Percentiles rank a stretch among this genome's conserved stretches.
Evolutionary conservation across 2,888 invertebrate genomes (phyloP).

Genomic region (Tipula lateralis): DNA sequence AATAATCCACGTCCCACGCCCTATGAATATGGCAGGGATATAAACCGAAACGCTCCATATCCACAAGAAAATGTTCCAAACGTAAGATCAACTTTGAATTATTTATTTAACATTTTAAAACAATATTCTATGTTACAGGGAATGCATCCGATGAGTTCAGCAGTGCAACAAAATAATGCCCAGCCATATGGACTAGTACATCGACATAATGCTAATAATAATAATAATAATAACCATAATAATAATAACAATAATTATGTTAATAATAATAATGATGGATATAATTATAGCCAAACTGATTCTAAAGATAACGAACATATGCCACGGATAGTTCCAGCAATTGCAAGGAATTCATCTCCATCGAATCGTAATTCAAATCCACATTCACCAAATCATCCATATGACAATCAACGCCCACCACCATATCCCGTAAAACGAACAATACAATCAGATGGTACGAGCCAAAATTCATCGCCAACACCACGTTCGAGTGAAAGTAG

Average conservation of each 20-base stretch:
- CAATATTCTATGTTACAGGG: neutral
- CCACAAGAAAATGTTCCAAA: neutral
- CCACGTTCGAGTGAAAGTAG: neutral
- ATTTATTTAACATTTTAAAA: neutral
- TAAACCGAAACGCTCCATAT: neutral
- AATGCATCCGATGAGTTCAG: neutral
- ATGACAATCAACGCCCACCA: neutral
- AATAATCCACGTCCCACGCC: neutral
- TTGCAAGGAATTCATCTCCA: neutral
- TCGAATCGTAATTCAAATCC: neutral
- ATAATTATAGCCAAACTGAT: neutral
- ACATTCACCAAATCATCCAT: neutral
- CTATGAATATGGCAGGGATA: neutral
- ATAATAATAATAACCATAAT: too few species aligned
- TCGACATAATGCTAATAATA: neutral
- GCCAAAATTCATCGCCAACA: neutral
- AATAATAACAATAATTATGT: too few species aligned
- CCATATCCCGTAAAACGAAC: neutral
- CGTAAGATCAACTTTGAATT: too few species aligned
- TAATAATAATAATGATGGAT: neutral
- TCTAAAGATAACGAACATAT: neutral
- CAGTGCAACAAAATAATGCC: neutral
- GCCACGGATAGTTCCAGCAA: neutral
- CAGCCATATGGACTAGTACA: neutral
- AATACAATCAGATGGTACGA: neutral